These are phyloP conservation scores for Poecilobothrus nobilitatus DNA, from an alignment of 2,888 invertebrate species.

Conservation along the genomic window DNA sequence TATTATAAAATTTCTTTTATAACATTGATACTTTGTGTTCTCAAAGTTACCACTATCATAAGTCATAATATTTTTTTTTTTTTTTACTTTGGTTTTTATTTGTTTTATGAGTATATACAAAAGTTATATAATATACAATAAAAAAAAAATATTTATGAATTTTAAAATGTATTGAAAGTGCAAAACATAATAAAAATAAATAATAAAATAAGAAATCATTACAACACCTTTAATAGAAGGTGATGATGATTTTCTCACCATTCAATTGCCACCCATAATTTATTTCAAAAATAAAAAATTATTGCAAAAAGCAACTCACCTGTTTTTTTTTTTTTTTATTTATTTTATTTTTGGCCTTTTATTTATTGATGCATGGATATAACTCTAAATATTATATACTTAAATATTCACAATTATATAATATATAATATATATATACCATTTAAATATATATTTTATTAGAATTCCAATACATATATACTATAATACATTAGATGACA, in stretches of 20 bases:
- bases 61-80: too few relatives aligned
- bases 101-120: too few relatives aligned
- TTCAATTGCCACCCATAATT: background rate
- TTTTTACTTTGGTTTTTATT: too few relatives aligned
- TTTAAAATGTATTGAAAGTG: too few relatives aligned
- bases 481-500: background rate
- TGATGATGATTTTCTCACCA: background rate
- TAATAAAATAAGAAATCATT: background rate
- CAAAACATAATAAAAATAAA: too few relatives aligned
- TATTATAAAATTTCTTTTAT: too few relatives aligned
- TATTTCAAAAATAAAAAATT: background rate
- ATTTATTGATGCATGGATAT: too few relatives aligned
- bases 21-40: too few relatives aligned
- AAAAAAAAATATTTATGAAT: too few relatives aligned
- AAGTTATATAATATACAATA: too few relatives aligned
- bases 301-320: background rate
- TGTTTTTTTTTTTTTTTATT: background rate
- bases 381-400: background rate
- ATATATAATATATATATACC: background rate
- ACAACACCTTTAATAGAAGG: background rate
- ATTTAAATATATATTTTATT: background rate
- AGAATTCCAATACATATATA: background rate
- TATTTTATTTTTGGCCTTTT: too few relatives aligned
- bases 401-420: background rate
- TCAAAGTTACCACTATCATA: too few relatives aligned